Percentiles rank a stretch among this genome's conserved stretches.
phyloP scores from a whole-genome alignment of 2,888 invertebrate species.

The Sepioteuthis lessoniana region DNA sequence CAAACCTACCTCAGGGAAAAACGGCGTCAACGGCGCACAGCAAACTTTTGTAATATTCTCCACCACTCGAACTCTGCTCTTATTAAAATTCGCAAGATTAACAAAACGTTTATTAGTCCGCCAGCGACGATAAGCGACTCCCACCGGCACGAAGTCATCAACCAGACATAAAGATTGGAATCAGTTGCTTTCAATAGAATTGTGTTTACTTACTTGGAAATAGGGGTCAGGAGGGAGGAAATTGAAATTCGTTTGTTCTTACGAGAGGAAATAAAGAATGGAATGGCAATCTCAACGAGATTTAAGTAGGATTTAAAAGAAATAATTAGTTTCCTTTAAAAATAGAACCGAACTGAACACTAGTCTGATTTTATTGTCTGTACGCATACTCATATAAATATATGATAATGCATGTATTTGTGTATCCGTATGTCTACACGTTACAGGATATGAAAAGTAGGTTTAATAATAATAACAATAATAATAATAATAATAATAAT shows the following conservation, averaged over 20 bases:
- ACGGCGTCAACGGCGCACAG: not conserved
- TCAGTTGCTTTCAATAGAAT: not conserved
- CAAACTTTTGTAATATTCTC: not conserved
- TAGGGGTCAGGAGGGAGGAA: not conserved
- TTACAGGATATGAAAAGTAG: too few relatives aligned
- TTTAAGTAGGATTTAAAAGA: slow-evolving; percentile 21
- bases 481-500: too few relatives aligned
- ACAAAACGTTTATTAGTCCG: slow-evolving; percentile 12
- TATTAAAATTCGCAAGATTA: slow-evolving; percentile 21
- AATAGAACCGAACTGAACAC: not conserved
- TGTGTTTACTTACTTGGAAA: not conserved
- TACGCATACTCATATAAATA: not conserved
- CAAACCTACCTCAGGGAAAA: not conserved
- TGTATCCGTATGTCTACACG: not conserved
- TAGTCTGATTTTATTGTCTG: not conserved
- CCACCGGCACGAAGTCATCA: not conserved
- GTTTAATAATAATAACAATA: too few relatives aligned
- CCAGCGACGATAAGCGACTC: not conserved
- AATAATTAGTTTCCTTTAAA: slow-evolving; percentile 13
- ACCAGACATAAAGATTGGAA: not conserved
- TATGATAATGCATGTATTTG: not conserved
- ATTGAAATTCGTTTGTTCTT: not conserved
- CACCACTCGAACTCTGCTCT: not conserved
- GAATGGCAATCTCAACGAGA: not conserved
- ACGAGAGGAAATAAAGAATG: not conserved